These are phyloP conservation scores for Philypnodon macrostomus DNA, from an alignment of 2,797 vertebrate species.

Conservation along the genomic window DNA sequence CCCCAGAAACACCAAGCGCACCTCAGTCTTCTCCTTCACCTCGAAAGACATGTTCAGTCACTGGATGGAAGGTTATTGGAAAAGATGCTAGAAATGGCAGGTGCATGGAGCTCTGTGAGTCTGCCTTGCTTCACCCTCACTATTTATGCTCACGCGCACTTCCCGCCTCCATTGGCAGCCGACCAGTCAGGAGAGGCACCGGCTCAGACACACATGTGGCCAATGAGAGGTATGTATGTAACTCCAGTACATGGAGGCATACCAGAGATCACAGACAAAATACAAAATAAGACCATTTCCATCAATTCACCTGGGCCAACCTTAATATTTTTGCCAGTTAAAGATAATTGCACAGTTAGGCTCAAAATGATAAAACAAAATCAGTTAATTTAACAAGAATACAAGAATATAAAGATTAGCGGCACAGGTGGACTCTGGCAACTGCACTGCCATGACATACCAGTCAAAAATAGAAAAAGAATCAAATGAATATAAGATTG, in stretches of 20 bases:
- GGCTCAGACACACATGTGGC: constrained; percentile 30
- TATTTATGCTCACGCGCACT: constrained; percentile 64
- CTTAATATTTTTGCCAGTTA: too few relatives aligned
- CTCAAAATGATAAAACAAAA: too few relatives aligned
- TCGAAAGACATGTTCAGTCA: constrained; percentile 72
- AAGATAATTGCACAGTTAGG: too few relatives aligned
- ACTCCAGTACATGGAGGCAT: constrained; percentile 22
- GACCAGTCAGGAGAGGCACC: constrained; percentile 60
- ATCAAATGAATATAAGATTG: too few relatives aligned
- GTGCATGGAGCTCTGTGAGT: constrained; percentile 10
- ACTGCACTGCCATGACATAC: too few relatives aligned
- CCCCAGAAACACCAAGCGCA: constrained; percentile 85
- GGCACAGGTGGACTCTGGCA: too few relatives aligned
- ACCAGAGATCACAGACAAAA: background rate
- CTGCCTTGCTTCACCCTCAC: constrained; percentile 24
- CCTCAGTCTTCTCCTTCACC: constrained; percentile 82
- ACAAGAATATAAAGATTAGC: too few relatives aligned
- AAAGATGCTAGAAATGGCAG: constrained; percentile 20
- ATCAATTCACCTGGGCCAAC: background rate
- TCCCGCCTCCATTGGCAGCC: constrained; percentile 37
- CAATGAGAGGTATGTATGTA: constrained; percentile 48
- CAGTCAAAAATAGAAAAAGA: too few relatives aligned
- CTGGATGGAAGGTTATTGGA: background rate
- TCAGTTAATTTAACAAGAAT: too few relatives aligned
- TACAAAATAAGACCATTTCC: background rate